phyloP scores from a whole-genome alignment of 2,888 invertebrate genomes.

The Heteromyza rotundicornis region DNA sequence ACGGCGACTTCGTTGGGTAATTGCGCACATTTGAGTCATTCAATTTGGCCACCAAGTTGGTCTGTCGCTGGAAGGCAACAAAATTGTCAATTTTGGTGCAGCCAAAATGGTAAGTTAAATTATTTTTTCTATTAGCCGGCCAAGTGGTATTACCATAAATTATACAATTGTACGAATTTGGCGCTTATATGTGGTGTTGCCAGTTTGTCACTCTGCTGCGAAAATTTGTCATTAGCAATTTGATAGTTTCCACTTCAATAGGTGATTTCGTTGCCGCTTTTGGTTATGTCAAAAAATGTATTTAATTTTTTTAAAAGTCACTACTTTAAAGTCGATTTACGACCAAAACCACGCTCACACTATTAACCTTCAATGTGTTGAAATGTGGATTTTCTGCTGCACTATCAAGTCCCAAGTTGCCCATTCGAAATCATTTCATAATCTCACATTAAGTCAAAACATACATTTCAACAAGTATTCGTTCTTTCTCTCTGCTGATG shows the following conservation, averaged over 20 bases:
- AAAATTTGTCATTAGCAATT: slow-evolving; percentile 1
- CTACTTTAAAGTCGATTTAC: neutral
- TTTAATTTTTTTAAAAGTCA: neutral
- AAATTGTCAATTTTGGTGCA: neutral
- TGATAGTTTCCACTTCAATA: neutral
- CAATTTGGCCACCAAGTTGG: neutral
- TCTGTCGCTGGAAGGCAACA: neutral
- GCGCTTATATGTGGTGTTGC: neutral
- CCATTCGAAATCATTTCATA: neutral
- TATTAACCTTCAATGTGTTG: too few species aligned
- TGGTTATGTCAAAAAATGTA: neutral
- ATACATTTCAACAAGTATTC: slow-evolving; percentile 3
- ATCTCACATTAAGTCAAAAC: too few species aligned
- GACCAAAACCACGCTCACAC: too few species aligned
- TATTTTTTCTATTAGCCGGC: neutral
- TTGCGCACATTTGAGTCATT: slow-evolving; percentile 3
- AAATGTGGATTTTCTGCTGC: neutral
- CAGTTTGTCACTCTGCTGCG: neutral
- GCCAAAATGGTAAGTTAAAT: neutral
- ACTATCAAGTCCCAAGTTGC: neutral
- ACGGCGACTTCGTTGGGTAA: neutral
- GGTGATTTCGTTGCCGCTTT: neutral
- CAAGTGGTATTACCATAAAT: slow-evolving; percentile 3
- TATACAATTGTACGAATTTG: neutral
- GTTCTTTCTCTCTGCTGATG: neutral